Base-by-base conservation (phyloP, 1,140 invertebrate genomes). In the Drosophila lowei region DNA sequence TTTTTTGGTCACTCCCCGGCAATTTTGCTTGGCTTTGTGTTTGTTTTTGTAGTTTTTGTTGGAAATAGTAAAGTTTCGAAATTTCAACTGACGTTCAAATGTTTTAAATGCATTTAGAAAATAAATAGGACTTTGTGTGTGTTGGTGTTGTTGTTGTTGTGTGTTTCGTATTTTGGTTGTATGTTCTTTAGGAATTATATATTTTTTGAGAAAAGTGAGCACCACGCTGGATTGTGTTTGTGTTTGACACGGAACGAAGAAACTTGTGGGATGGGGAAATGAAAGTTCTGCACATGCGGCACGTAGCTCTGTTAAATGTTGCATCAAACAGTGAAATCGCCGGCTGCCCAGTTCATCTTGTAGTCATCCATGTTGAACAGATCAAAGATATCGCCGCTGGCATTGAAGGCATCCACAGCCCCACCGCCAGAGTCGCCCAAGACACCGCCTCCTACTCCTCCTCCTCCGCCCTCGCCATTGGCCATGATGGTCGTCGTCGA, bases 281-380 rank as follows among this genome's bases (percentile, higher is more conserved):
- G n/a, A 41, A 44, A 44, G 13, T 41, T 59, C 16, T 28, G 21
- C 28, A 21, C 50, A 16, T 56, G n/a, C 9, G 5, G 13, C 28
- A n/a, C 13, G 47, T 6, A 53, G 16, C 28, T 38, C 48, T 6
- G 6, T 46, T 23, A 25, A n/a, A 16, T 56, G 34, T 42, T 13
- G n/a, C 25, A 48, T 77, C 79, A 91, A n/a, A 91, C 90, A 9
- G 90, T 90, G 61, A 91, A 91, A 55, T 91, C 90, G 2, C 88
- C 88, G 25, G 84, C 77, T 41, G 89, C 89, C 90, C 90, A 91
- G 30, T 79, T 88, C 90, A 91, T 91, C 64, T 91, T 91, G 62
- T 90, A 91, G 64, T 91, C 90, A 63, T 91, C 90, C 34, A 91
- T 91, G 61, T 90, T 91, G 72, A 91, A 91, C 54, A 91, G 68